Percentiles rank a stretch among this genome's conserved stretches.
These are phyloP conservation scores for Patella vulgata DNA, from an alignment of 1,140 invertebrate species.

Conservation along the genomic window DNA sequence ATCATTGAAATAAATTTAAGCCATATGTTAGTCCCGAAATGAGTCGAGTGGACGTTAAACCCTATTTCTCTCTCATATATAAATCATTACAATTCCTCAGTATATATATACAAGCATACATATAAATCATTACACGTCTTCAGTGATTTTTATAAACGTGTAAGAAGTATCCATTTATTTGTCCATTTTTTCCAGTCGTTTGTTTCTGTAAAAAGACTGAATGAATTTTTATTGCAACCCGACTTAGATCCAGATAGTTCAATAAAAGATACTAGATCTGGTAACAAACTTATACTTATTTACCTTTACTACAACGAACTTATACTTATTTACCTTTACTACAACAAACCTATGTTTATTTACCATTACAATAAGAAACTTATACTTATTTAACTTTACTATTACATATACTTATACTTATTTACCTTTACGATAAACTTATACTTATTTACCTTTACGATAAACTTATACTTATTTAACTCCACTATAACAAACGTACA, in stretches of 20 bases:
- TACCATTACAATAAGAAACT: neutral
- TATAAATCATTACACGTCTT: too few species aligned
- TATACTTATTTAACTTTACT: neutral
- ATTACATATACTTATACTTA: too few species aligned
- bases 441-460: too few species aligned
- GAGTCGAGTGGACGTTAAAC: too few species aligned
- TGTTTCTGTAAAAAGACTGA: slow-evolving; percentile 56
- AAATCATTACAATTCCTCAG: too few species aligned
- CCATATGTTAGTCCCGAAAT: too few species aligned
- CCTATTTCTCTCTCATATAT: too few species aligned
- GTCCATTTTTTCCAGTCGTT: slow-evolving; percentile 44
- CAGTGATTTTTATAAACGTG: too few species aligned
- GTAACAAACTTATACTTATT: slow-evolving; percentile 9
- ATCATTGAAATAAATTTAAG: too few species aligned
- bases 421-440: too few species aligned
- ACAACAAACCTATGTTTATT: neutral
- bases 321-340: neutral
- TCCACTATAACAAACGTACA: slow-evolving; percentile 7
- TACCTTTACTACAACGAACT: neutral
- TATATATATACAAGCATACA: too few species aligned
- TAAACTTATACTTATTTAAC: slow-evolving; percentile 33
- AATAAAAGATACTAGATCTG: slow-evolving; percentile 11
- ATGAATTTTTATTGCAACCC: slow-evolving; percentile 46
- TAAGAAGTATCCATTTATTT: too few species aligned
- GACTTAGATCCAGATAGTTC: slow-evolving; percentile 54